Conservation (phyloP, 2,797 vertebrate species). For the Muscicapa striata region DNA sequence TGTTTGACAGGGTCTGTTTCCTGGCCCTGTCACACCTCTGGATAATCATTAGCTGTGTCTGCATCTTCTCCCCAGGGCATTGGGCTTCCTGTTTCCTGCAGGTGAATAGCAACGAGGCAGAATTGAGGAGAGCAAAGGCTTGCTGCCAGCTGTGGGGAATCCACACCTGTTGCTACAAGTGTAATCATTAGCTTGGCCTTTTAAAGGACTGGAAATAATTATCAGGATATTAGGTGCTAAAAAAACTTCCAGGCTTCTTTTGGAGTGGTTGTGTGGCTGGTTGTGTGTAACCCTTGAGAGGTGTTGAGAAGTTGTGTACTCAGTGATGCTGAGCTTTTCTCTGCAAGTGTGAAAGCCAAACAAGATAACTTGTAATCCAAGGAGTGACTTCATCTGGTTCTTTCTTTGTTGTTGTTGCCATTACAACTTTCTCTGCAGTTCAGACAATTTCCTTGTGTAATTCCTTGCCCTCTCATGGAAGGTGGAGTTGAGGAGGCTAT, state of each 20-base stretch:
- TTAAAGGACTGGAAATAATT: constrained; percentile 30
- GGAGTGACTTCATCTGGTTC: neutral
- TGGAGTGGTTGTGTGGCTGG: neutral
- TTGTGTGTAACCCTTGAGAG: neutral
- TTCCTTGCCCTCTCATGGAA: neutral
- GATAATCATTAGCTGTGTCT: constrained; percentile 35
- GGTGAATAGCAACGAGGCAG: constrained; percentile 51
- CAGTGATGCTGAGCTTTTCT: neutral
- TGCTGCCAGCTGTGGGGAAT: constrained; percentile 26
- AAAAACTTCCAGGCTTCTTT: neutral
- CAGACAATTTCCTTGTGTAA: rapidly evolving
- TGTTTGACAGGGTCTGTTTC: neutral
- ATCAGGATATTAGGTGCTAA: constrained; percentile 5
- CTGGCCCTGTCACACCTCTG: neutral
- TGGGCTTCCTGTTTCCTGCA: constrained; percentile 9
- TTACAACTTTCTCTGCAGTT: neutral
- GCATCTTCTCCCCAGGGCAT: neutral
- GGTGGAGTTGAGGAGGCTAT: neutral
- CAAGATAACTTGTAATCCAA: neutral
- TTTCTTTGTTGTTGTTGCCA: neutral
- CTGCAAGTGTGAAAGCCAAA: neutral
- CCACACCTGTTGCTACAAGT: neutral
- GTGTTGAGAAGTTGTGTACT: neutral
- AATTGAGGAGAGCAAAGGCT: constrained; percentile 11
- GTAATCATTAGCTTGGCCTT: constrained; percentile 63